phyloP scores from a whole-genome alignment of 2,113 vertebrate species.

The Hirundichthys speculiger region DNA sequence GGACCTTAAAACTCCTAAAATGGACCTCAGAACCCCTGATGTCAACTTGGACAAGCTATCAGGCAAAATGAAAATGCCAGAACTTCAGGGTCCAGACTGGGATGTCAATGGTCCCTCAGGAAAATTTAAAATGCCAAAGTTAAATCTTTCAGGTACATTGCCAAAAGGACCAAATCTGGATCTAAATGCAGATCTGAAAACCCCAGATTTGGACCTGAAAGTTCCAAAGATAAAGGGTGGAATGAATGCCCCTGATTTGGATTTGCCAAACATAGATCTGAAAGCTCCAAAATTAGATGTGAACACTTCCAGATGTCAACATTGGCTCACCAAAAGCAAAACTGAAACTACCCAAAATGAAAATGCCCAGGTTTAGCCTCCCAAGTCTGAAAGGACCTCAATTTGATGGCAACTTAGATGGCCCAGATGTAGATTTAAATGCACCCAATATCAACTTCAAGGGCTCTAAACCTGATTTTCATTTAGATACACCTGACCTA shows the following conservation, averaged over 20 bases:
- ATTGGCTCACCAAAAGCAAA: slow-evolving; percentile 54
- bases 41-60: slow-evolving; percentile 45
- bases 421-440: slow-evolving; percentile 27
- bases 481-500: slow-evolving; percentile 46
- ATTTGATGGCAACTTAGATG: too few relatives aligned
- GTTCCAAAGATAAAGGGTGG: slow-evolving; percentile 65
- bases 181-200: slow-evolving; percentile 20
- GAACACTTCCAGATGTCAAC: slow-evolving; percentile 51
- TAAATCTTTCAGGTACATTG: slow-evolving; percentile 44
- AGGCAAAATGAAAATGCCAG: slow-evolving; percentile 50
- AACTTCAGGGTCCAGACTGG: slow-evolving; percentile 44
- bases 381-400: slow-evolving; percentile 46
- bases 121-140: slow-evolving; percentile 58
- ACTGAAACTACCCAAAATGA: slow-evolving; percentile 55
- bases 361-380: slow-evolving; percentile 50
- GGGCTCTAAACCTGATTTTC: slow-evolving; percentile 45
- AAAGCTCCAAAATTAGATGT: slow-evolving; percentile 61
- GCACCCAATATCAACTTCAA: slow-evolving; percentile 26
- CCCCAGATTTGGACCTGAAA: slow-evolving; percentile 48
- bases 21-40: slow-evolving; percentile 40
- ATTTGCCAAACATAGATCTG: slow-evolving; percentile 46
- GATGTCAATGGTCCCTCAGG: slow-evolving; percentile 44
- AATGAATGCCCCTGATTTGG: slow-evolving; percentile 45
- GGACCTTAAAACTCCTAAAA: slow-evolving; percentile 45
- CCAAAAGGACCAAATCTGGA: slow-evolving; percentile 56